phyloP scores from a whole-genome alignment of 2,113 vertebrate species.

The Cyprinodon brontotheroides region DNA sequence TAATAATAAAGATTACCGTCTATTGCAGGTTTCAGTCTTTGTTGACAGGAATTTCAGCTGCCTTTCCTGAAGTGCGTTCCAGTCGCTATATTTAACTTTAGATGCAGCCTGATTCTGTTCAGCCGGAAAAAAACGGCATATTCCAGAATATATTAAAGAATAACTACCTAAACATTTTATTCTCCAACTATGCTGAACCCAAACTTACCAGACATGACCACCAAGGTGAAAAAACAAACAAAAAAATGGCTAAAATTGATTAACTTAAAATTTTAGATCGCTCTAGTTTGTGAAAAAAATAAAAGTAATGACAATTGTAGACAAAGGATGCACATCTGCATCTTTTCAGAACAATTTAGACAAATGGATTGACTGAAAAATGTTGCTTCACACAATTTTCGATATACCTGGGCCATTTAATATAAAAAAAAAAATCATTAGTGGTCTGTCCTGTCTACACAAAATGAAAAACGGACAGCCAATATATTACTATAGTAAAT shows the following conservation, averaged over 20 bases:
- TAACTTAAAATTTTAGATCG: conserved; percentile 3
- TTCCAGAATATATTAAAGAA: not conserved
- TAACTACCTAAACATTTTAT: not conserved
- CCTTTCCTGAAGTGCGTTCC: conserved; percentile 39
- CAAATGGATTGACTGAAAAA: conserved; percentile 21
- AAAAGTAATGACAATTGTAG: not conserved
- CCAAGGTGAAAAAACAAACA: conserved; percentile 24
- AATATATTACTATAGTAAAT: conserved; percentile 75
- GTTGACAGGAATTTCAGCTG: conserved; percentile 63
- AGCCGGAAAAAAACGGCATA: conserved; percentile 25
- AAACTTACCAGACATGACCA: conserved; percentile 8
- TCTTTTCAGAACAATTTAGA: conserved; percentile 49
- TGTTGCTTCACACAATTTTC: conserved; percentile 32
- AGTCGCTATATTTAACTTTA: conserved; percentile 22
- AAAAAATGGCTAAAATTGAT: conserved; percentile 21
- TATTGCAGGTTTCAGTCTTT: conserved; percentile 32
- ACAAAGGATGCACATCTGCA: conserved; percentile 46
- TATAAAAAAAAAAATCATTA: conserved; percentile 50
- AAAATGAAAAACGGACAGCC: conserved; percentile 62
- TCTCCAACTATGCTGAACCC: not conserved
- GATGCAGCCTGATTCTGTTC: conserved; percentile 39
- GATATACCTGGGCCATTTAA: conserved; percentile 49
- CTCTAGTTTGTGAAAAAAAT: not conserved
- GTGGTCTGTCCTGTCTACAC: conserved; percentile 55
- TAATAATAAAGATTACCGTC: conserved; percentile 28